Conservation (phyloP, 2,797 vertebrate species). For the Gymnothorax reevesii region DNA sequence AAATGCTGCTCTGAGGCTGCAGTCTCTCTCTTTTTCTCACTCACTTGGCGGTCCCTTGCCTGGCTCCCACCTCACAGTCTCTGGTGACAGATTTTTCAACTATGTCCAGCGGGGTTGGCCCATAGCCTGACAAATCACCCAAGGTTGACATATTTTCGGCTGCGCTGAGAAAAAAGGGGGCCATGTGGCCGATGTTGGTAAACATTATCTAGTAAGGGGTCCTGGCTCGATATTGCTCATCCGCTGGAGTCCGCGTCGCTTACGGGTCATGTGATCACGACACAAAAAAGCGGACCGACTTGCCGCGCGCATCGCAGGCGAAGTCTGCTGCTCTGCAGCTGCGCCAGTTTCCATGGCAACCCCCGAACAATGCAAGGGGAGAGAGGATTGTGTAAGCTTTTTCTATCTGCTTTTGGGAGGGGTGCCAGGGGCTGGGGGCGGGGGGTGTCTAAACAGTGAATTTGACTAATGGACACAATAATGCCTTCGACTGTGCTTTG, state of each 20-base stretch:
- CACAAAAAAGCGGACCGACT: constrained; percentile 66
- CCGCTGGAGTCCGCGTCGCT: constrained; percentile 76
- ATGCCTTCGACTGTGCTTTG: constrained; percentile 35
- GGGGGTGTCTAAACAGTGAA: constrained; percentile 39
- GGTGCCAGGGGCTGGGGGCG: too few relatives aligned
- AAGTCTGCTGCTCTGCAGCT: constrained; percentile 89
- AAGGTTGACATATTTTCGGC: constrained; percentile 79
- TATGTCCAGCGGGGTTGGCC: constrained; percentile 66
- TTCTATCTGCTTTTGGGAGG: constrained; percentile 46
- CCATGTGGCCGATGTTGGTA: constrained; percentile 91
- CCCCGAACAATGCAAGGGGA: constrained; percentile 80
- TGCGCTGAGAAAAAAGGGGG: constrained; percentile 62
- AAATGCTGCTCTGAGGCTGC: neutral
- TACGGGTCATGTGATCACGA: constrained; percentile 68
- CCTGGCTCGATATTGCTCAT: constrained; percentile 71
- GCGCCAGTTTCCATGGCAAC: constrained; percentile 89
- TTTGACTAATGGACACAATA: constrained; percentile 33
- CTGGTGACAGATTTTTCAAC: constrained; percentile 53
- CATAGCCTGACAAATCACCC: constrained; percentile 65
- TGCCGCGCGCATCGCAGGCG: constrained; percentile 65
- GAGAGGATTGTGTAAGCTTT: constrained; percentile 60
- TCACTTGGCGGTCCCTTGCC: constrained; percentile 41
- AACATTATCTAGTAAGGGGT: constrained; percentile 83
- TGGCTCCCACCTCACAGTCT: constrained; percentile 40
- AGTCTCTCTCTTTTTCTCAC: constrained; percentile 36